These are phyloP conservation scores for Nomada ferruginata DNA, from an alignment of 2,888 invertebrate species.

Conservation along the genomic window DNA sequence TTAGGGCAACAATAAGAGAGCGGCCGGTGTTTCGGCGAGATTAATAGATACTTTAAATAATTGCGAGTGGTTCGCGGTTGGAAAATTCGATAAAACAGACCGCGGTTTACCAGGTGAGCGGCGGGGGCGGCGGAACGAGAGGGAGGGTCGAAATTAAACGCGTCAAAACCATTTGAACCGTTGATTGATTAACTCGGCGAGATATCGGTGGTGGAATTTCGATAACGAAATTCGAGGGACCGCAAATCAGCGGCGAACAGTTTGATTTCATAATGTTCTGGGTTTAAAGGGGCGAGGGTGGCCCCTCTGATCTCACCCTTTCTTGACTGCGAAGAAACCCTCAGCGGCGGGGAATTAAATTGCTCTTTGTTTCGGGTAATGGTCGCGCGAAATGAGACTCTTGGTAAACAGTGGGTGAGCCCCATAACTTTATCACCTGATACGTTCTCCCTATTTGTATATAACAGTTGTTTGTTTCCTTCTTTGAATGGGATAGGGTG, in stretches of 20 bases:
- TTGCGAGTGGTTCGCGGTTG: not conserved
- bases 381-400: conserved; percentile 9
- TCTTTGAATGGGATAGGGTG: not conserved
- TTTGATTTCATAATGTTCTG: conserved; percentile 18
- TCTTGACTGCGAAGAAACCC: not conserved
- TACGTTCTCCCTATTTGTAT: conserved; percentile 16
- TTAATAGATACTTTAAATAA: conserved; percentile 36
- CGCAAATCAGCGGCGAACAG: conserved; percentile 34
- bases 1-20: conserved; percentile 10
- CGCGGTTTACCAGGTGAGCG: not conserved
- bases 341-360: conserved; percentile 14
- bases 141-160: conserved; percentile 31
- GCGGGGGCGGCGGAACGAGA: no score
- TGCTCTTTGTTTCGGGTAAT: conserved; percentile 6
- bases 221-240: conserved; percentile 30
- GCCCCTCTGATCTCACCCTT: not conserved
- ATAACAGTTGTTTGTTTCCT: not conserved
- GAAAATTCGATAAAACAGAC: conserved; percentile 15
- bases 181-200: conserved; percentile 54
- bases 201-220: conserved; percentile 43
- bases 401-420: conserved; percentile 14
- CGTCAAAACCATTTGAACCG: conserved; percentile 51
- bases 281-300: not conserved
- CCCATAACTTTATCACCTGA: conserved; percentile 13
- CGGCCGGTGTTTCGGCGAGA: not conserved